Evolutionary conservation across 2,113 vertebrate genomes (phyloP).

Genomic region (Dipodomys merriami): DNA sequence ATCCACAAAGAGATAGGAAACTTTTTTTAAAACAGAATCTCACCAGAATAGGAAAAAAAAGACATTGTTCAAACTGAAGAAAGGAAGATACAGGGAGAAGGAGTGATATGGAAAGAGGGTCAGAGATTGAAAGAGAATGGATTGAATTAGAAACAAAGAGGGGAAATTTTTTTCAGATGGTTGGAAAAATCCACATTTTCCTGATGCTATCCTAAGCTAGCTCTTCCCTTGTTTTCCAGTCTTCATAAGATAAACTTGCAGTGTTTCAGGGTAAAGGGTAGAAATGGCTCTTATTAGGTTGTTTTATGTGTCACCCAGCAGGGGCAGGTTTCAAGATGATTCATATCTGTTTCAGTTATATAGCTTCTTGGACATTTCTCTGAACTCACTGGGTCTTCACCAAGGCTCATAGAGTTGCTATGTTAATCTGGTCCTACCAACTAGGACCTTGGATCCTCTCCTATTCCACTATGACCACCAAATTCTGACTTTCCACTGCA

Average conservation of each 20-base stretch:
- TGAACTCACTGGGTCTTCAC: neutral
- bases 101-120: neutral
- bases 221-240: neutral
- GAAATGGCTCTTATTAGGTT: neutral
- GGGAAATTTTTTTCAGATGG: neutral
- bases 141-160: neutral
- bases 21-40: neutral
- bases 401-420: neutral
- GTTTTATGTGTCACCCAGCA: neutral
- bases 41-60: neutral
- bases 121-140: neutral
- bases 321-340: constrained; percentile 1
- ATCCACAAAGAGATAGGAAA: neutral
- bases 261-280: neutral
- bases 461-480: neutral
- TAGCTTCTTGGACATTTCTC: neutral
- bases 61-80: neutral
- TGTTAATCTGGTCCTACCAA: neutral
- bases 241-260: neutral
- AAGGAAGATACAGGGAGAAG: neutral
- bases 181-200: neutral
- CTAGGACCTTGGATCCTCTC: neutral
- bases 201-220: neutral
- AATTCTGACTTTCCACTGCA: neutral
- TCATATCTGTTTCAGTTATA: neutral